Evolutionary conservation across 2,797 vertebrate species (phyloP), one percentile per base, ranked within the genome.

Genomic region (Xenopus petersii): DNA sequence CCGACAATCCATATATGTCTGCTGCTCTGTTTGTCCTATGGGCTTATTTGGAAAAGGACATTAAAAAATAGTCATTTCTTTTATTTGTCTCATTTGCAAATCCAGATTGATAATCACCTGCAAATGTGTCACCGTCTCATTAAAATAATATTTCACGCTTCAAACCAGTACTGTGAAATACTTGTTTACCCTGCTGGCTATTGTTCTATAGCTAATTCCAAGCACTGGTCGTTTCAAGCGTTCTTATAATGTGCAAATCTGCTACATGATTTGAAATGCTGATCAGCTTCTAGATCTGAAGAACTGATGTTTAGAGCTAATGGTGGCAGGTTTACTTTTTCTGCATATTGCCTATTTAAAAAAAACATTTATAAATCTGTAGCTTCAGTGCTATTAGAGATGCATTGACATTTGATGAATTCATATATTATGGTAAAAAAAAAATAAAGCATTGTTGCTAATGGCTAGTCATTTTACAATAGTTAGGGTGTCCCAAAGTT

Each of bases 121-220:
- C 65, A 73, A 78, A 73, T 69, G 75, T 78, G 71, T 78, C 75
- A 69, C 69, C 64, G 59, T 69, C 75, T 73, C 75, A 78, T 73
- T 78, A 78, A 78, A 78, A 73, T 78, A 69, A 78, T 78, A 78
- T 78, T 78, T 78, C 73, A 78, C 17, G 71, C 71, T 78, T 69
- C 48, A 61, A 73, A 78, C 68, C 70, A 78, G 66, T 59, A 36
- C 70, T 73, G 75, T 78, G 75, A 73, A 73, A 73, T 73, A 73
- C 75, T 78, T 73, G 75, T 78, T 78, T 78, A 78, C 75, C 71
- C 75, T 78, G 75, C 75, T 78, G 75, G 75, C 75, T 73, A 78
- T 78, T 78, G 75, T 78, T 78, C 51, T 78, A 69, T 59, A 69
- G 59, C 67, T 77, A 73, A 78, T 78, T 78, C 60, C 58, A n/a